Base-by-base conservation (phyloP, 2,113 vertebrate genomes). In the Gadus chalcogrammus region DNA sequence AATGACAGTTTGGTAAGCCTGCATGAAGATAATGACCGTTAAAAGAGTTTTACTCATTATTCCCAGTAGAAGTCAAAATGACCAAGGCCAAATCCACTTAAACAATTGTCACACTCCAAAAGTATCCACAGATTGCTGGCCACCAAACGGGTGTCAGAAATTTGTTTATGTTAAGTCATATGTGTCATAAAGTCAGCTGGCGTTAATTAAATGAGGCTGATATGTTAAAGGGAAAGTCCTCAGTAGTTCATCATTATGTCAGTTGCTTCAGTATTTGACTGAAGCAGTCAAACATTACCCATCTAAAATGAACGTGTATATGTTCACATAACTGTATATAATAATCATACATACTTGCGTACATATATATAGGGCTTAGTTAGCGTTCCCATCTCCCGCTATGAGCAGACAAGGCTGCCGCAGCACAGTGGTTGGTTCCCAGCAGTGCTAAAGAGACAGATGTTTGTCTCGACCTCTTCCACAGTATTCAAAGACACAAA, bases 1-100 rank as follows among this genome's bases (percentile, higher is more conserved):
- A 67, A 78, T 82, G 73, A 86, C 78, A 81, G 79, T 16, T 58
- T n/a, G 16, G 13, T 58, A 9, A 13, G n/a, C 55, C 55, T 5
- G 55, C 55, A 17, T n/a, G 42, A 7, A 58, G 55, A 17, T n/a
- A 58, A 58, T 48, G 8, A 48, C 2, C 55, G 55, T 16, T 16
- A 17, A 58, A 58, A 16, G 55, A 16, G 13, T n/a, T 17, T 16
- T n/a, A 16, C 13, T 58, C 55, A 58, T 58, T 58, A 17, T 17
- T 58, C 15, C 55, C n/a, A 17, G n/a, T n/a, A n/a, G n/a, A 58
- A 58, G 42, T 12, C 55, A 3, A n/a, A 58, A 4, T 58, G 15
- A 17, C 9, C 7, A 58, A 58, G 55, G 70, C 71, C 69, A 82
- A 68, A 73, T 61, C 76, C 0, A 1, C 68, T 61, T 63, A 74